Base-by-base conservation (phyloP, 23 tunicate species). In the Styela clava region DNA sequence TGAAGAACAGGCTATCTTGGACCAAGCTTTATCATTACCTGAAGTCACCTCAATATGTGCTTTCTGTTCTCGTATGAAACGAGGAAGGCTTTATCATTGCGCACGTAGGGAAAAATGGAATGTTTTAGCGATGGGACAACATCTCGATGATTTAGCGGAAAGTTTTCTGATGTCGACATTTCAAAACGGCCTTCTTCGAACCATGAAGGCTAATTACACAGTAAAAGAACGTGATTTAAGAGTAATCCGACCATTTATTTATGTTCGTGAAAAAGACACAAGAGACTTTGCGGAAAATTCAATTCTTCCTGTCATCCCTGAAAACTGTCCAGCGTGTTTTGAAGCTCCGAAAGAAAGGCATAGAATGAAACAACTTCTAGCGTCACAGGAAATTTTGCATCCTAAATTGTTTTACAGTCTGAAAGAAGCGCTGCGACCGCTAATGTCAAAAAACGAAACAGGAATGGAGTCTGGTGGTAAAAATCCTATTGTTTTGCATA, bases 271-370 rank as follows among this genome's bases (percentile, higher is more conserved):
- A 68, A 96, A 87, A 27, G 94, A 91, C 30, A 96, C 99, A 28
- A 73, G 99, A 69, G 74, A 87, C 16, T 96, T 96, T 87, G 99
- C 99, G 19, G 97, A 96, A 68, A 29, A 64, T 12, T 64, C 87
- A 21, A 87, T 81, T 51, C 73, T 96, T n/a, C 99, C 99, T 0
- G 86, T 96, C 31, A 96, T 96, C 35, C 97, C 99, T 21, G 99
- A 96, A 77, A 96, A 96, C 70, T 96, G 99, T 74, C 99, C 99
- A 20, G 99, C 99, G 0, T 96, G 99, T 56, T 96, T 96, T 68
- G 96, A 93, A 64, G 97, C 96, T 30, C 99, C 99, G 25, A 96
- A 91, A 86, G 99, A 96, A 68, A 78, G 99, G n/a, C 96, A 96
- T 62, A 84, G 99, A 79, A 87, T 91, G 85, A 96, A 96, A 79